phyloP scores from a whole-genome alignment of 1,140 invertebrate genomes.

The Anastatus disparis region DNA sequence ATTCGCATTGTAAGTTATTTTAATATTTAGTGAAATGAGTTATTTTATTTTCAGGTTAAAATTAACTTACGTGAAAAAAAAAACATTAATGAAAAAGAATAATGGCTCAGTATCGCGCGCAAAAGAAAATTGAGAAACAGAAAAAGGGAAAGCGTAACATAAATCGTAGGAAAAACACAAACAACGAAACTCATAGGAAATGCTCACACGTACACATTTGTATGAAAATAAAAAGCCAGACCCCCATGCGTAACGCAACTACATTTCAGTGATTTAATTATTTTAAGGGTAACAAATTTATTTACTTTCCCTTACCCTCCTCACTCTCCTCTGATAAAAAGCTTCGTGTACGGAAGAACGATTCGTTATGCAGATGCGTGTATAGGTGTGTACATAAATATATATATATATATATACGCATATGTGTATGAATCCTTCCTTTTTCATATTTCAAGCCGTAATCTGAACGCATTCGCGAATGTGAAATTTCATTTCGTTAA shows the following conservation, averaged over 20 bases:
- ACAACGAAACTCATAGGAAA: too few relatives aligned
- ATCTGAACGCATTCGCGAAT: constrained; percentile 23
- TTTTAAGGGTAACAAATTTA: constrained; percentile 22
- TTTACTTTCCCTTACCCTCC: neutral
- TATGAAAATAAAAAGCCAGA: too few relatives aligned
- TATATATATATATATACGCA: too few relatives aligned
- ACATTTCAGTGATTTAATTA: constrained; percentile 12
- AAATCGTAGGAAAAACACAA: neutral
- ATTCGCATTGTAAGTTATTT: too few relatives aligned
- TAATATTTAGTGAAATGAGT: too few relatives aligned
- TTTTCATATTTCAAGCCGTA: constrained; percentile 31
- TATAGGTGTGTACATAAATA: too few relatives aligned
- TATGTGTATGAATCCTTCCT: neutral
- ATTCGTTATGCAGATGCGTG: neutral
- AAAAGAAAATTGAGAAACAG: too few relatives aligned
- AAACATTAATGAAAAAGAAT: too few relatives aligned
- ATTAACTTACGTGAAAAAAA: too few relatives aligned
- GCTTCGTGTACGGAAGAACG: neutral
- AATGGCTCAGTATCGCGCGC: too few relatives aligned
- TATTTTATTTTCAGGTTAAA: too few relatives aligned
- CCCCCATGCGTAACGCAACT: too few relatives aligned
- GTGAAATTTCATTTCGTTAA: constrained; percentile 40
- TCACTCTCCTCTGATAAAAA: neutral
- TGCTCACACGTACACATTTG: neutral
- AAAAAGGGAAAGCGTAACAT: neutral